Evolutionary conservation across 2,888 invertebrate species (phyloP), one percentile per base, ranked within the genome.

Genomic region (Odontothrips loti): DNA sequence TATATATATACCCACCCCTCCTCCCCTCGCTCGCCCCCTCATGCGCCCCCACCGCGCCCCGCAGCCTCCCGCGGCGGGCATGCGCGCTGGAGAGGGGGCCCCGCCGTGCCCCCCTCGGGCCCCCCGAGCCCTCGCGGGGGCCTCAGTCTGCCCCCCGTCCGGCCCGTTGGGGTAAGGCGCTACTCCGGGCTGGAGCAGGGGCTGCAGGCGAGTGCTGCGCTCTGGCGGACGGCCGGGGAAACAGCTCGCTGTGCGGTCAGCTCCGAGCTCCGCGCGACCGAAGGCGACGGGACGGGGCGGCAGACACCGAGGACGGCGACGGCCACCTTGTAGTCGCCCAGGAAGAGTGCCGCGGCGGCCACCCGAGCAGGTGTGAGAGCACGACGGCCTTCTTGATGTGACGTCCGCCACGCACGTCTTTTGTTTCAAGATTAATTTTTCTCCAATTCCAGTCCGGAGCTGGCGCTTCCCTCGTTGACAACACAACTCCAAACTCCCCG

Each of bases 1-100:
- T 75, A 75, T 78, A 47, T 43, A 81, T 43, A 75, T 78, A 80
- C 47, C 27, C 80, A 80, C 80, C 47, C 48, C 75, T 15, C 51
- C 51, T 47, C 43, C 29, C 81, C 20, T 79, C 58, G 79, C 80
- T 29, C 68, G 68, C 68, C 29, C 68, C 63, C 79, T 63, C 79
- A 51, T 47, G 48, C 81, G 79, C 79, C 27, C 78, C 48, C 79
- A 23, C 80, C 75, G 23, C 29, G 43, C 34, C 43, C 34, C 43
- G 68, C 68, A 12, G 68, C 23, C 68, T 27, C 27, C 27, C 23
- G 68, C 68, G 68, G 29, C 27, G 80, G 23, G n/a, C 20, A 20
- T 27, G 47, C 58, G n/a, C 58, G 17, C 17, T 17, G 58, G 58
- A 58, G 58, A n/a, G 58, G 58, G 58, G 58, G 58, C 58, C 20